These are phyloP conservation scores for Zeus faber DNA, from an alignment of 2,113 vertebrate genomes.

Conservation along the genomic window DNA sequence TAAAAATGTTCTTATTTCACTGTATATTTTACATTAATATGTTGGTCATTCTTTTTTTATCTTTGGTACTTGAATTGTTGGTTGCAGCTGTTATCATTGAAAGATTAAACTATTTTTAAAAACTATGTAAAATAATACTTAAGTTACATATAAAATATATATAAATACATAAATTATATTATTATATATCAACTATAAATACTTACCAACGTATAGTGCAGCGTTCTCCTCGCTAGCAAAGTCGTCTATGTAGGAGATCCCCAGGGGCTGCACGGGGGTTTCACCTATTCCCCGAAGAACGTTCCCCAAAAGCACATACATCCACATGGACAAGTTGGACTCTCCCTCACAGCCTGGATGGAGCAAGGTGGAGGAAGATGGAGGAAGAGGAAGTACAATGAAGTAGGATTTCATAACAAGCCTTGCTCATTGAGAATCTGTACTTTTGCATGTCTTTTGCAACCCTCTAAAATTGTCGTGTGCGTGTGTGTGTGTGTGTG, in stretches of 20 bases:
- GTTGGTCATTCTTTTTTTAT: no score
- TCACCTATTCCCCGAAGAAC: constrained; percentile 89
- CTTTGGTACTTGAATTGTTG: no score
- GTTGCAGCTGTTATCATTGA: no score
- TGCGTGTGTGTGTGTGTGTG: not conserved
- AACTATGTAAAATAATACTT: not conserved
- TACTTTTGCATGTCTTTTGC: no score
- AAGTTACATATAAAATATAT: not conserved
- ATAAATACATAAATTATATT: not conserved
- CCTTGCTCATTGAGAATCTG: no score
- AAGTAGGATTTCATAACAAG: no score
- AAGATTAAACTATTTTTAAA: no score
- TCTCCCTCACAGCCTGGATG: constrained; percentile 78
- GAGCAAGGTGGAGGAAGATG: constrained; percentile 1
- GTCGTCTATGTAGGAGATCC: constrained; percentile 91
- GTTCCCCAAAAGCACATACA: constrained; percentile 87
- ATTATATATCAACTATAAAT: not conserved
- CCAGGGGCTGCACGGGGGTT: constrained; percentile 86
- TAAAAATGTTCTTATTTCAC: no score
- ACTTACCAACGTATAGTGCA: constrained; percentile 89
- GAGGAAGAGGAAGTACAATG: not conserved
- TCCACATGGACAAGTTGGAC: constrained; percentile 84
- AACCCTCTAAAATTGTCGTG: no score
- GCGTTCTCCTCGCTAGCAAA: constrained; percentile 87
- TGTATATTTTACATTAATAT: no score